Percentiles rank a stretch among this genome's conserved stretches.
Evolutionary conservation across 2,797 vertebrate genomes (phyloP).

Genomic region (Ambastaia sidthimunki): DNA sequence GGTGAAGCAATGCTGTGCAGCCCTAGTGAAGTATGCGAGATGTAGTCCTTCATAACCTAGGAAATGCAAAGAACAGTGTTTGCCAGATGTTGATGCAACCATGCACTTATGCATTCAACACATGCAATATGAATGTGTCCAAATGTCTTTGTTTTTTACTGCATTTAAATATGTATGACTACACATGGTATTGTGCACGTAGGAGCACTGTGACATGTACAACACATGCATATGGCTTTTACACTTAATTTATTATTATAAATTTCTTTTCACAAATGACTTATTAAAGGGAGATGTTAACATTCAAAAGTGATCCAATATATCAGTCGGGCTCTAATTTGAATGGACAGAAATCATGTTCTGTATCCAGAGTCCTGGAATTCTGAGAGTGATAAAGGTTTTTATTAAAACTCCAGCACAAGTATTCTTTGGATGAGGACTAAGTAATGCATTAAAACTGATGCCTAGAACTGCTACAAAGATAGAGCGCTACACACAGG

Average conservation of each 20-base stretch:
- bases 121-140: background rate
- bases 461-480: constrained; percentile 2
- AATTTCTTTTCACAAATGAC: background rate
- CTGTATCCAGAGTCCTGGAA: background rate
- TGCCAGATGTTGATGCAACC: background rate
- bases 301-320: background rate
- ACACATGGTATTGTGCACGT: background rate
- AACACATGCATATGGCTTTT: background rate
- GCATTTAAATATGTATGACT: background rate
- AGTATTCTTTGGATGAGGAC: constrained; percentile 7
- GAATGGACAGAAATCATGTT: background rate
- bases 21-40: no score
- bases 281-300: background rate
- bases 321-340: constrained; percentile 25
- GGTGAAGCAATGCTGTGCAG: no score
- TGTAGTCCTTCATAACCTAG: no score
- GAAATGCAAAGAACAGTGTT: background rate
- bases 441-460: constrained; percentile 31
- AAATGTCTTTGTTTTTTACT: background rate
- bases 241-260: background rate
- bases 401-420: constrained; percentile 12
- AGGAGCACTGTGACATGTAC: background rate
- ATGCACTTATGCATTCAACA: constrained; percentile 4
- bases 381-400: background rate
- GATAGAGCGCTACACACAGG: constrained; percentile 22